phyloP scores from a whole-genome alignment of 2,797 vertebrate genomes.

The Sternotherus odoratus region DNA sequence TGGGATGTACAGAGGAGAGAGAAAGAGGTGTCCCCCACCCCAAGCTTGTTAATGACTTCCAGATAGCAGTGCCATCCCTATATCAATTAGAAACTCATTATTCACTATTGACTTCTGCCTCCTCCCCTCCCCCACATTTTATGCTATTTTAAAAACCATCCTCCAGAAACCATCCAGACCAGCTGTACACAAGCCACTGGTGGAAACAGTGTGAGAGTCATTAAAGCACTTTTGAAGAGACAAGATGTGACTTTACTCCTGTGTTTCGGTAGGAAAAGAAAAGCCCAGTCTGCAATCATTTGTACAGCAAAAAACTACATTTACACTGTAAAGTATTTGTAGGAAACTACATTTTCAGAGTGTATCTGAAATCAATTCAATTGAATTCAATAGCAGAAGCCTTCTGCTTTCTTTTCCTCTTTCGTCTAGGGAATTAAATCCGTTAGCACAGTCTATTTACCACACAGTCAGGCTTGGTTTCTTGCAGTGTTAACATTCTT shows the following conservation, averaged over 20 bases:
- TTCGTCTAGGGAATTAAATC: slow-evolving; percentile 73
- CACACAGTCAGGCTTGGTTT: slow-evolving; percentile 72
- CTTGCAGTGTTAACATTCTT: slow-evolving; percentile 70
- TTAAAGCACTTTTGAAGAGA: background rate
- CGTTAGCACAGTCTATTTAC: slow-evolving; percentile 74
- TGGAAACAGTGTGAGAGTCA: background rate
- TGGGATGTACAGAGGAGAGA: background rate
- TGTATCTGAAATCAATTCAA: slow-evolving; percentile 38
- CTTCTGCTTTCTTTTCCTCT: slow-evolving; percentile 43
- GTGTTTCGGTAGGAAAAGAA: slow-evolving; percentile 3
- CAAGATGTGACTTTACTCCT: slow-evolving; percentile 6
- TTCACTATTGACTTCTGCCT: background rate
- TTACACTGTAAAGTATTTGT: slow-evolving; percentile 59
- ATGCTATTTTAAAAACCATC: background rate
- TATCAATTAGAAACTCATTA: slow-evolving; percentile 20
- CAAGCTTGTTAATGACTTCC: background rate
- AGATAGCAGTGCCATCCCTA: slow-evolving; percentile 45
- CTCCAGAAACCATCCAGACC: background rate
- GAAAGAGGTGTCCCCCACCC: background rate
- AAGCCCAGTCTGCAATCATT: slow-evolving; percentile 9
- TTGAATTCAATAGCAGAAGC: slow-evolving; percentile 60
- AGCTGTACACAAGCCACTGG: background rate
- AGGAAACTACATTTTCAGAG: slow-evolving; percentile 51
- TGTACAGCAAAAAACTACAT: slow-evolving; percentile 57
- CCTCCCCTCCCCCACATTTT: background rate